Percentiles rank a stretch among this genome's conserved stretches.
phyloP scores from a whole-genome alignment of 1,140 invertebrate species.

The Coboldia fuscipes region DNA sequence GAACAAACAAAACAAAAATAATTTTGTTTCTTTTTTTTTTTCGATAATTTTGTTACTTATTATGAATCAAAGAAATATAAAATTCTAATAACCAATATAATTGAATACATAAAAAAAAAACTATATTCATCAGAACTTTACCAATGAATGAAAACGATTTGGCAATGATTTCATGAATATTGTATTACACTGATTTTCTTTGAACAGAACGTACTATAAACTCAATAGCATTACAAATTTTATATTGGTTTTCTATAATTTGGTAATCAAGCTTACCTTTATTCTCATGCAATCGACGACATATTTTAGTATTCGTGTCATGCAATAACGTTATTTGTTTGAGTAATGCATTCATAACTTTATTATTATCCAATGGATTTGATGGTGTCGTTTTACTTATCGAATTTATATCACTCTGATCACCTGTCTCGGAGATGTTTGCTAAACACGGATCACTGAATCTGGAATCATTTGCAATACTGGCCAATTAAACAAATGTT shows the following conservation, averaged over 20 bases:
- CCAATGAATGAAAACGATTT: slow-evolving; percentile 7
- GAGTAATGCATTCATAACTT: slow-evolving; percentile 16
- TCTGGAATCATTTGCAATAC: slow-evolving; percentile 9
- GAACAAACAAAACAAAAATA: slow-evolving; percentile 10
- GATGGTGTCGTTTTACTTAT: slow-evolving; percentile 13
- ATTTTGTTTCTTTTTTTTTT: no score
- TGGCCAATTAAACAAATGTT: neutral
- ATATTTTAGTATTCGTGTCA: slow-evolving; percentile 22
- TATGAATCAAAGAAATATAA: no score
- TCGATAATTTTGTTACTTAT: no score
- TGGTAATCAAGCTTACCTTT: slow-evolving; percentile 12
- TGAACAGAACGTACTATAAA: neutral
- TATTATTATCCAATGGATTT: slow-evolving; percentile 12
- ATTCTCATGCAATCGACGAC: slow-evolving; percentile 19
- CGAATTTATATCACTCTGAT: slow-evolving; percentile 17
- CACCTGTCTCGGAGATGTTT: slow-evolving; percentile 19
- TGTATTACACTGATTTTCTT: neutral
- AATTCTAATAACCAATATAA: slow-evolving; percentile 5
- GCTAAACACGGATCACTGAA: slow-evolving; percentile 20
- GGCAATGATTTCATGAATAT: slow-evolving; percentile 4
- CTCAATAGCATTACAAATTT: neutral
- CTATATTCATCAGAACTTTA: slow-evolving; percentile 5
- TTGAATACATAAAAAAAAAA: slow-evolving; percentile 7
- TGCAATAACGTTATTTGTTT: slow-evolving; percentile 20
- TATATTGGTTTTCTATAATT: neutral